Evolutionary conservation across 2,113 vertebrate genomes (phyloP).

Genomic region (Triplophysa dalaica): DNA sequence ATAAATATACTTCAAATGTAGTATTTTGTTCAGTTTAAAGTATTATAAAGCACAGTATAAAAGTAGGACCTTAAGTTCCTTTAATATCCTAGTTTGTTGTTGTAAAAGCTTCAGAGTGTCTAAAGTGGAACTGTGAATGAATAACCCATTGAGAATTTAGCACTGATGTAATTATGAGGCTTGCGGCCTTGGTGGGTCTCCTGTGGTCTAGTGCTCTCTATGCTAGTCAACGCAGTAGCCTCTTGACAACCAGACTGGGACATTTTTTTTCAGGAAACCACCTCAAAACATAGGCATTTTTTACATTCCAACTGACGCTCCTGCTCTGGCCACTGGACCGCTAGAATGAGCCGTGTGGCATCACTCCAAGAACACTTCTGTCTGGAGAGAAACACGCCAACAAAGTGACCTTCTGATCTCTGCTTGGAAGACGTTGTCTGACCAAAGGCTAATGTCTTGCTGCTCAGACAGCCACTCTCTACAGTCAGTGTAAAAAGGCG

Average conservation of each 20-base stretch:
- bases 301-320: slow-evolving; percentile 41
- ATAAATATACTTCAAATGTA: too few relatives aligned
- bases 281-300: slow-evolving; percentile 41
- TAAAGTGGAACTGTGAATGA: not conserved
- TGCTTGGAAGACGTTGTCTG: not conserved
- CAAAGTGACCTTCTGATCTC: not conserved
- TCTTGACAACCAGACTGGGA: slow-evolving; percentile 2
- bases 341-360: not conserved
- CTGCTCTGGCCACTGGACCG: not conserved
- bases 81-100: not conserved
- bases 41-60: too few relatives aligned
- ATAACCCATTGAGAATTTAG: not conserved
- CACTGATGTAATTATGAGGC: slow-evolving; percentile 22
- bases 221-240: not conserved
- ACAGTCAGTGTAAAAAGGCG: too few relatives aligned
- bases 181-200: not conserved
- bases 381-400: not conserved
- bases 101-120: not conserved
- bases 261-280: slow-evolving; percentile 14
- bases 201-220: not conserved
- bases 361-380: not conserved
- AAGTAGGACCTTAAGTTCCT: not conserved
- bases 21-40: too few relatives aligned
- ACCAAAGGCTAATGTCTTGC: not conserved
- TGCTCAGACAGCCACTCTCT: not conserved